phyloP scores from a whole-genome alignment of 2,113 vertebrate genomes.

The Cynocephalus volans region DNA sequence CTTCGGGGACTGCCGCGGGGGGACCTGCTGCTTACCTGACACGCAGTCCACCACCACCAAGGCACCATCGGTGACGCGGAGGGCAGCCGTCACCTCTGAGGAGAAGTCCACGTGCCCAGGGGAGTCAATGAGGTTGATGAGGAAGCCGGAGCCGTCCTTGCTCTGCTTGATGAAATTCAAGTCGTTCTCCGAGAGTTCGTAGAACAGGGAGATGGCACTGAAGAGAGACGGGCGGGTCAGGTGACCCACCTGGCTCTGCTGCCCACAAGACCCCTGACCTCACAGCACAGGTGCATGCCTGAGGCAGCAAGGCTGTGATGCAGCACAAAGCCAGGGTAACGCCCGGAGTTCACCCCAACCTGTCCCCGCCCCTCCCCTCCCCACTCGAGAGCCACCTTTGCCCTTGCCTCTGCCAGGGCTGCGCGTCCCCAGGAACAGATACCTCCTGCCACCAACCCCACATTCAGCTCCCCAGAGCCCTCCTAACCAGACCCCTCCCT shows the following conservation, averaged over 20 bases:
- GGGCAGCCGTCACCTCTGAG: conserved; percentile 97
- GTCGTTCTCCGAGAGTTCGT: conserved; percentile 94
- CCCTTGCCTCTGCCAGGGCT: background rate
- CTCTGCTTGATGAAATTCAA: conserved; percentile 97
- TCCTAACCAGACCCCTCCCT: too few species aligned
- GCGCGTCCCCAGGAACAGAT: background rate
- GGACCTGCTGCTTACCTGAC: conserved; percentile 92
- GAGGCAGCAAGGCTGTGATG: rapidly evolving
- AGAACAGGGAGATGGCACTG: conserved; percentile 97
- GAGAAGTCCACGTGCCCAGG: conserved; percentile 99
- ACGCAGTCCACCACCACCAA: conserved; percentile 98
- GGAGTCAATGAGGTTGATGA: conserved; percentile 98
- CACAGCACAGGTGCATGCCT: too few species aligned
- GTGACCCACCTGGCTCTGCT: rapidly evolving
- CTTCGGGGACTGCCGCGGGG: rapidly evolving
- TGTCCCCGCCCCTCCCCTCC: background rate
- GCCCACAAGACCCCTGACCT: rapidly evolving
- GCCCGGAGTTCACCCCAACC: rapidly evolving
- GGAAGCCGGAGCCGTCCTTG: conserved; percentile 96
- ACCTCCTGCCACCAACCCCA: background rate
- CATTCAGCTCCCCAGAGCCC: background rate
- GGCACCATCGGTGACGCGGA: conserved; percentile 97
- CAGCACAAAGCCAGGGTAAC: background rate
- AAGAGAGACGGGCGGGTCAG: rapidly evolving
- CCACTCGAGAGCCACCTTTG: rapidly evolving